Evolutionary conservation across 2,888 invertebrate species (phyloP), one percentile per base, ranked within the genome.

Genomic region (Leucania comma): DNA sequence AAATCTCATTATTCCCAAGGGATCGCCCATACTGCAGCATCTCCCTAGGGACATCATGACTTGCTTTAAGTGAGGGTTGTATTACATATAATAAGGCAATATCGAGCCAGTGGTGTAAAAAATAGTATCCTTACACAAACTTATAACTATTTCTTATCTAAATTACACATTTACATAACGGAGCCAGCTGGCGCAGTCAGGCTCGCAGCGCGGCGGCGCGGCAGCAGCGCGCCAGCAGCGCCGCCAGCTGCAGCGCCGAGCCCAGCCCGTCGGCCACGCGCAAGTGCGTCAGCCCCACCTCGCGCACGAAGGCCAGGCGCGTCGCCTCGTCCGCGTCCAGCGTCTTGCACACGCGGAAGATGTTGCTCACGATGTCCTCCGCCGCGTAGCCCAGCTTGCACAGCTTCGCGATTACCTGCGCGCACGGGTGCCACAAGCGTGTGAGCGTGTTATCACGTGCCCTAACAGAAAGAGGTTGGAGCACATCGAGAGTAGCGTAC

Each of bases 361-460:
- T 97, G 93, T 99, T 99, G 79, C 98, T 97, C 86, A 99, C 98
- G 57, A 99, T 98, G 96, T 99, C 99, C 93, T 99, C 99, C 0
- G 99, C 97, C 0, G 99, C 99, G 93, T 99, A 99, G 0, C 99
- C 99, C 81, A 99, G 96, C 88, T 97, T 97, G 98, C 99, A 99
- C 68, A 99, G 96, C 91, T 99, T 98, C 3, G 98, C 97, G 89
- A 99, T 97, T 61, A 98, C 97, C 97, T 98, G 88, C 29, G 88
- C 29, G 38, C 38, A 38, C n/a, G 46, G 20, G 12, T 14, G 35
- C 12, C 42, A 42, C 42, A 14, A 12, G 38, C 17, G 17, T 17
- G 17, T 42, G 42, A 42, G 42, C 17, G 46, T 17, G 42, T 4
- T 12, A 42, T 0, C 17, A 3, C 17, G 42, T 17, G 6, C 17